phyloP scores from a whole-genome alignment of 2,113 vertebrate genomes.

The Malaclemys terrapin region DNA sequence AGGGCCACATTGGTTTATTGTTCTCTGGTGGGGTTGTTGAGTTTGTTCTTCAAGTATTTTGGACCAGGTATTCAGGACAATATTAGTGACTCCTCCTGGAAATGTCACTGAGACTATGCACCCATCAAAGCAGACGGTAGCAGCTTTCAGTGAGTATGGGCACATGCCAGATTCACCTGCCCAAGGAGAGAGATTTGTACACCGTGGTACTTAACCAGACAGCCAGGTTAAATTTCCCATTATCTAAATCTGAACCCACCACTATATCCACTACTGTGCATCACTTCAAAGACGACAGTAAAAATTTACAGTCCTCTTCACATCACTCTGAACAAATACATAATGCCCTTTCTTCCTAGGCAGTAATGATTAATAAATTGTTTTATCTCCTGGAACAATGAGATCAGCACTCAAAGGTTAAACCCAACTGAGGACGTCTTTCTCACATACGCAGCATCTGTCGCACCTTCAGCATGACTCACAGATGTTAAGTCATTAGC shows the following conservation, averaged over 20 bases:
- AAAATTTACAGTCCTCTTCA: neutral
- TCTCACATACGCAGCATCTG: neutral
- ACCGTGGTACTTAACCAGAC: neutral
- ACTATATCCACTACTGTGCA: neutral
- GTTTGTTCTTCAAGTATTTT: conserved; percentile 48
- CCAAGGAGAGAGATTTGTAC: neutral
- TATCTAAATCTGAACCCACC: neutral
- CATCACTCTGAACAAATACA: neutral
- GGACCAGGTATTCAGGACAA: conserved; percentile 56
- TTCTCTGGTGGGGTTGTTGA: conserved; percentile 58
- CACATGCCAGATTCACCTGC: neutral
- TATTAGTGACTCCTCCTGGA: neutral
- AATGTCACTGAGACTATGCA: conserved; percentile 33
- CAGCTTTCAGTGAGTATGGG: neutral
- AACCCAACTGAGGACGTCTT: neutral
- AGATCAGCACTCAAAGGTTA: neutral
- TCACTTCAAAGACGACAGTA: neutral
- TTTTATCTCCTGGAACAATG: neutral
- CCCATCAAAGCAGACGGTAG: too few species aligned
- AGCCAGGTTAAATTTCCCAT: neutral
- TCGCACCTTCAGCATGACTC: neutral
- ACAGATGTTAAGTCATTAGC: neutral
- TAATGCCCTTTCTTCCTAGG: neutral
- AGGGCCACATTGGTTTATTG: conserved; percentile 69
- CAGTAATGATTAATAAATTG: neutral